Evolutionary conservation across 2,888 invertebrate species (phyloP), one percentile per base, ranked within the genome.

Genomic region (Pharmacophagus antenor): DNA sequence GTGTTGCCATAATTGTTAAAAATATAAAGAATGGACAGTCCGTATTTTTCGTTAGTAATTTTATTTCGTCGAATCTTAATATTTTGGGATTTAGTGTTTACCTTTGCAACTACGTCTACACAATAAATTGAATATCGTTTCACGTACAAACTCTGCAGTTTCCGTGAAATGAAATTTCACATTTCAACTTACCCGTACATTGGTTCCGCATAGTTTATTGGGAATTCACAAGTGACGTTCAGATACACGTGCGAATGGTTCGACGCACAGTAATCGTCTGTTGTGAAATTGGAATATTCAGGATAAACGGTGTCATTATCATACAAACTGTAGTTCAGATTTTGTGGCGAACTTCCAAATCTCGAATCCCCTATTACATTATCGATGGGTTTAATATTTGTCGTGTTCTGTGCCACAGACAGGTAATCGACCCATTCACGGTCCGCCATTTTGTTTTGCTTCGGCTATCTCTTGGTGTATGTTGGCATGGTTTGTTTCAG

Each of bases 141-240:
- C n/a, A n/a, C n/a, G n/a, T n/a, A n/a, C n/a, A n/a, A n/a, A n/a
- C n/a, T n/a, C n/a, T n/a, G n/a, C n/a, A 31, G 31, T 1, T 31
- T 10, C 27, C 2, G 3, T 17, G 42, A 42, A 27, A 27, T 12
- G 15, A 25, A 25, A 55, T 44, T 42, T 41, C 18, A n/a, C 12
- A 27, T 21, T 6, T 25, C 44, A 23, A 74, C 77, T 74, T 61
- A 80, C 56, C 95, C 95, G 74, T 94, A 93, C 76, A 95, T 89
- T 0, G 94, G 93, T 63, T 93, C 87, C 0, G 94, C 94, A 76
- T 93, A 93, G 51, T 87, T 84, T 56, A 94, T 92, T 0, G 87
- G 95, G 70, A 93, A 91, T 69, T 94, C 94, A 62, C 92, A 92
- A 0, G 94, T 94, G 0, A 95, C 93, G 74, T 95, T 94, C 62